Evolutionary conservation across 2,888 invertebrate genomes (phyloP).

Genomic region (Peribatodes rhomboidaria): DNA sequence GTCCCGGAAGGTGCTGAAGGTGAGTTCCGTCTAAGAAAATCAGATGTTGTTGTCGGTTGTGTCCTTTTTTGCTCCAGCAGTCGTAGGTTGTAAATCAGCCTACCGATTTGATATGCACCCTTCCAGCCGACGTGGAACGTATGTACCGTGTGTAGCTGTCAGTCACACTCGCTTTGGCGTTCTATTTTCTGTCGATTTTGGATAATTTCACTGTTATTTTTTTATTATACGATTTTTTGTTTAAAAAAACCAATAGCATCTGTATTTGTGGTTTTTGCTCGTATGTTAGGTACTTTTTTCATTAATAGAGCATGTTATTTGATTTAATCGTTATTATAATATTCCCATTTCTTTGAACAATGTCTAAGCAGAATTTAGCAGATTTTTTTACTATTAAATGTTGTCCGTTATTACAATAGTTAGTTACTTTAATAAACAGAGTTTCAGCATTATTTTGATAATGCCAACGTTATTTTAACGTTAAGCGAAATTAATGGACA

Average conservation of each 20-base stretch:
- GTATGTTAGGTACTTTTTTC: background rate
- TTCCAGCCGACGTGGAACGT: constrained; percentile 57
- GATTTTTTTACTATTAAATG: too few species aligned
- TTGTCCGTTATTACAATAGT: background rate
- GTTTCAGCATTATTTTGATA: constrained; percentile 49
- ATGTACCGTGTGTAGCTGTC: constrained; percentile 47
- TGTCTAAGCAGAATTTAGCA: too few species aligned
- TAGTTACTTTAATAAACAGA: constrained; percentile 37
- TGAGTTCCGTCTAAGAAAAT: too few species aligned
- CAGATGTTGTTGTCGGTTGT: background rate
- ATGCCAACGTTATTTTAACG: constrained; percentile 47
- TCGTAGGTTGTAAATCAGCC: background rate
- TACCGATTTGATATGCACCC: constrained; percentile 82
- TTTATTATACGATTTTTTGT: background rate
- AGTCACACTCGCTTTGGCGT: constrained; percentile 33
- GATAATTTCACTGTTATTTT: constrained; percentile 29
- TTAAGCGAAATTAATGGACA: constrained; percentile 57
- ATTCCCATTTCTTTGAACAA: too few species aligned
- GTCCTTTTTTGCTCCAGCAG: background rate
- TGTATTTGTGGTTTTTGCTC: background rate
- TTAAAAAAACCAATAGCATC: too few species aligned
- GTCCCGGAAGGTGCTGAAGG: too few species aligned
- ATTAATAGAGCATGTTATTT: background rate
- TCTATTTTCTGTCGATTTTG: constrained; percentile 42
- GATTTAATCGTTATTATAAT: too few species aligned